A percentile compares a stretch with the other conserved stretches of the same genome.
These are phyloP conservation scores for Manduca sexta DNA, from an alignment of 1,140 invertebrate species.

Conservation along the genomic window DNA sequence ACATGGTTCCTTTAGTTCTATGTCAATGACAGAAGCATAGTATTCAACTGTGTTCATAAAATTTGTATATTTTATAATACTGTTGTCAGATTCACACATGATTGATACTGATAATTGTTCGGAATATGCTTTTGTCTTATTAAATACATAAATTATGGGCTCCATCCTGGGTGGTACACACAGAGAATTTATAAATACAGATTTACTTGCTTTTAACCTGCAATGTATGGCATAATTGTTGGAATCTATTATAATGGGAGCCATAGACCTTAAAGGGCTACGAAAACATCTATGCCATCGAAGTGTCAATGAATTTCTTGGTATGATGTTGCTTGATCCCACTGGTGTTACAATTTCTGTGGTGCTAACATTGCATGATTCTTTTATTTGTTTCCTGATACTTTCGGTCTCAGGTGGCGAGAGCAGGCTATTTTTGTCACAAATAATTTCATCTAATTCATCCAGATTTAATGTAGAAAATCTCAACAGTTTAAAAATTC, in stretches of 20 bases:
- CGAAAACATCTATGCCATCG: conserved; percentile 57
- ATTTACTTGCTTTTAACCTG: conserved; percentile 57
- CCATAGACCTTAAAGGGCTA: conserved; percentile 49
- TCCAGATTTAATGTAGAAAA: conserved; percentile 43
- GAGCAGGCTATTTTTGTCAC: conserved; percentile 37
- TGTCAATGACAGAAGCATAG: conserved; percentile 54
- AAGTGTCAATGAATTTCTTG: conserved; percentile 42
- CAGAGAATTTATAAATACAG: conserved; percentile 63
- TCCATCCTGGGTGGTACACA: conserved; percentile 61
- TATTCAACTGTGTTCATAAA: conserved; percentile 48
- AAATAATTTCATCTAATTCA: conserved; percentile 46
- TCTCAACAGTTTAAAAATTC: conserved; percentile 49
- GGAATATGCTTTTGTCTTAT: conserved; percentile 41
- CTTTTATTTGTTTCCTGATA: conserved; percentile 28
- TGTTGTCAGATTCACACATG: conserved; percentile 42
- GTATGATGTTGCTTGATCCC: not conserved
- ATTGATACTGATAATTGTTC: conserved; percentile 58
- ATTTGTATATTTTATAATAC: conserved; percentile 37
- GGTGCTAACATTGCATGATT: not conserved
- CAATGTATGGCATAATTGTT: conserved; percentile 43
- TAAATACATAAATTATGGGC: conserved; percentile 38
- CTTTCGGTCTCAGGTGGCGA: conserved; percentile 28
- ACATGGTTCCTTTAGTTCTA: conserved; percentile 53
- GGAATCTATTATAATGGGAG: conserved; percentile 52
- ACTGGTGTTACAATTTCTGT: not conserved